Percentiles rank a stretch among this genome's conserved stretches.
phyloP scores from a whole-genome alignment of 2,888 invertebrate species.

The Julus scandinavius region DNA sequence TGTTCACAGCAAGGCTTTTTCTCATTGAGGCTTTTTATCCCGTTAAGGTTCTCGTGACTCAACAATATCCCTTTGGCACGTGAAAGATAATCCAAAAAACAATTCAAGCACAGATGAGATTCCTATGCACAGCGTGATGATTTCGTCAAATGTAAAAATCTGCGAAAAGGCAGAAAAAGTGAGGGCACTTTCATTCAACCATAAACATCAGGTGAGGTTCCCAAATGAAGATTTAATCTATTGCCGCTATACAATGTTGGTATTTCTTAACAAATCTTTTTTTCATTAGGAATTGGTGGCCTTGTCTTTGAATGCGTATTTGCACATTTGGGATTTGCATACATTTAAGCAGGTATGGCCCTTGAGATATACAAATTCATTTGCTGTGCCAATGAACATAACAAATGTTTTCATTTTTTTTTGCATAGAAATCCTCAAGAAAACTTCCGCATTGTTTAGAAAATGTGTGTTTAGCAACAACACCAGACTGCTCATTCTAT shows the following conservation, averaged over 20 bases:
- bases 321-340: constrained; percentile 93
- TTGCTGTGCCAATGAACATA: background rate
- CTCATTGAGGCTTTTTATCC: constrained; percentile 47
- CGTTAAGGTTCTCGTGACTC: constrained; percentile 82
- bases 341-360: constrained; percentile 78
- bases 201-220: constrained; percentile 73
- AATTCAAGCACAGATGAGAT: background rate
- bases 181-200: constrained; percentile 88
- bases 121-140: constrained; percentile 64
- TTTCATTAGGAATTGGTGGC: constrained; percentile 81
- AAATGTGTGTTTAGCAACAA: constrained; percentile 90
- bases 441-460: constrained; percentile 91
- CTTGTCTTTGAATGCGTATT: constrained; percentile 89
- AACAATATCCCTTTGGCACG: constrained; percentile 88
- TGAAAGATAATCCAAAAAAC: constrained; percentile 64
- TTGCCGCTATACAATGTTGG: background rate
- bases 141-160: constrained; percentile 78
- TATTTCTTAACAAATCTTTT: constrained; percentile 25
- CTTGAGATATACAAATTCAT: background rate
- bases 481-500: constrained; percentile 83
- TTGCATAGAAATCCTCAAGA: constrained; percentile 76
- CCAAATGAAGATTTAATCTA: background rate
- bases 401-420: constrained; percentile 54
- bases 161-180: constrained; percentile 82
- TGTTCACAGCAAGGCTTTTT: background rate